Percentiles rank a stretch among this genome's conserved stretches.
phyloP scores from a whole-genome alignment of 1,140 invertebrate species.

The Hirudo medicinalis region DNA sequence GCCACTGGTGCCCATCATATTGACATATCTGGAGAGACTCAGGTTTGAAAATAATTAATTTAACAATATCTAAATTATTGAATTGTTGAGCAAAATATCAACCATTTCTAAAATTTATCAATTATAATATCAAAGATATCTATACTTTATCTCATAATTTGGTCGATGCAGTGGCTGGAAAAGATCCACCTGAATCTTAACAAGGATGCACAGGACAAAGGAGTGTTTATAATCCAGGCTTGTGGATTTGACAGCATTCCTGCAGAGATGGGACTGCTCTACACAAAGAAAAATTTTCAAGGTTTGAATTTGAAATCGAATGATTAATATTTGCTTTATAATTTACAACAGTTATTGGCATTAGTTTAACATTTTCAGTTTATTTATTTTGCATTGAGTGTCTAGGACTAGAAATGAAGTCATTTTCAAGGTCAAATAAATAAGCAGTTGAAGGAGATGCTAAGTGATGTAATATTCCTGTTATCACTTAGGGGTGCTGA shows the following conservation, averaged over 20 bases:
- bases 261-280: conserved; percentile 65
- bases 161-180: conserved; percentile 60
- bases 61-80: background rate
- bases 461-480: no score
- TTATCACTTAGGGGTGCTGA: conserved; percentile 49
- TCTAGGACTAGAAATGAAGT: no score
- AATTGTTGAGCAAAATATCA: conserved; percentile 14
- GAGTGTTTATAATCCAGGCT: conserved; percentile 67
- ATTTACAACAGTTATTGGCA: no score
- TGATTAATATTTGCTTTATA: no score
- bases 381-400: no score
- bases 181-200: conserved; percentile 67
- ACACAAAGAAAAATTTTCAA: conserved; percentile 41
- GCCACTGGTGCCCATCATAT: conserved; percentile 66
- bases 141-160: background rate
- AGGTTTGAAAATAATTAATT: conserved; percentile 35
- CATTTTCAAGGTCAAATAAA: no score
- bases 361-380: no score
- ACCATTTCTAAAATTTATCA: background rate
- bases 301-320: conserved; percentile 25
- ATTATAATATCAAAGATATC: conserved; percentile 15
- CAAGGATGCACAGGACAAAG: conserved; percentile 58
- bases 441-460: no score
- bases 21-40: conserved; percentile 78
- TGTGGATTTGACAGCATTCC: conserved; percentile 82